Evolutionary conservation across 30 jellyfish, hydroid and myxozoan genomes (phyloP).

Genomic region (Morbakka virulenta): DNA sequence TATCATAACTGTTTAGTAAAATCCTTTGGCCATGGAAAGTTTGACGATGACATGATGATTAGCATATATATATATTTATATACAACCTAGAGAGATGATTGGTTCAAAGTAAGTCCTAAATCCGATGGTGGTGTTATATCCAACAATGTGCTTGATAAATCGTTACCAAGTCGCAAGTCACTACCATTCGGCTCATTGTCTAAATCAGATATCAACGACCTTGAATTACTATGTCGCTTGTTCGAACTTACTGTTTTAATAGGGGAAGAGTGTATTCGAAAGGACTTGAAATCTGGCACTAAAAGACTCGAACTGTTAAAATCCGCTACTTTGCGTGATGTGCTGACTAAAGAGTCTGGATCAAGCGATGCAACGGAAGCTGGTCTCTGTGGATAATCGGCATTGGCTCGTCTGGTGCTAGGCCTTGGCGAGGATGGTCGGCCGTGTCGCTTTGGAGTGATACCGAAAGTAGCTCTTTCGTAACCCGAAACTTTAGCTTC

Average conservation of each 20-base stretch:
- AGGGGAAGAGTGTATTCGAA: background rate
- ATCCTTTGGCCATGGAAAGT: too few relatives aligned
- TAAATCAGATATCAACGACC: background rate
- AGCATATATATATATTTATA: too few relatives aligned
- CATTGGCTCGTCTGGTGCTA: background rate
- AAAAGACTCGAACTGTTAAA: background rate
- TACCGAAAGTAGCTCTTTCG: constrained; percentile 56
- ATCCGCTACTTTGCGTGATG: background rate
- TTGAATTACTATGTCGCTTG: background rate
- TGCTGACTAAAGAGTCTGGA: background rate
- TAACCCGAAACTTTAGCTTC: constrained; percentile 75
- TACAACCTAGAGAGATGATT: background rate
- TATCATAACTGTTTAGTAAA: too few relatives aligned
- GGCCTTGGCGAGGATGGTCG: constrained; percentile 13
- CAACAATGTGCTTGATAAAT: background rate
- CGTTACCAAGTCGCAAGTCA: background rate
- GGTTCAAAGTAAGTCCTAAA: background rate
- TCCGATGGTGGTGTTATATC: background rate
- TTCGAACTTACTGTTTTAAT: background rate
- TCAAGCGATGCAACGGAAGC: constrained; percentile 20
- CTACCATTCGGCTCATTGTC: background rate
- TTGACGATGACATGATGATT: too few relatives aligned
- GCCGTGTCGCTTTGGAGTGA: background rate
- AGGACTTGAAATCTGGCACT: background rate
- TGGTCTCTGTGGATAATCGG: constrained; percentile 25